Conservation (phyloP, 2,888 invertebrate genomes). For the Amphipoea oculea region DNA sequence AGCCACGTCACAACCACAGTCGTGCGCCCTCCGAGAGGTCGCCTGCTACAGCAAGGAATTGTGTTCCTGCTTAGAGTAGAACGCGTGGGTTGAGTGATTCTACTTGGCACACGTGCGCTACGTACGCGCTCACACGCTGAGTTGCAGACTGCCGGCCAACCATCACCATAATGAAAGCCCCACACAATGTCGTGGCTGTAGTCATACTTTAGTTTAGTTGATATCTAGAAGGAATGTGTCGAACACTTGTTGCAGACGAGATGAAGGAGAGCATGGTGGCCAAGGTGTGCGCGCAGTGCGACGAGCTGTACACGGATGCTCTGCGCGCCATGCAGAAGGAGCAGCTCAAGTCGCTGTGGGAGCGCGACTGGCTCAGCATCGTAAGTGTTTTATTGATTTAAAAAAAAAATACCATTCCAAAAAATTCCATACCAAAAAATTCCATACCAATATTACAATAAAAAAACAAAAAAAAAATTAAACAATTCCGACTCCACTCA, state of each 20-base stretch:
- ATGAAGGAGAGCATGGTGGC: constrained; percentile 99
- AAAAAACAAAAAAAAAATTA: too few species aligned
- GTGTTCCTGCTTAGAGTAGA: background rate
- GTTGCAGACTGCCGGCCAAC: background rate
- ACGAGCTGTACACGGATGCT: constrained; percentile 98
- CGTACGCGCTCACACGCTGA: background rate
- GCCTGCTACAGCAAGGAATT: background rate
- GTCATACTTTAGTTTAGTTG: constrained; percentile 1
- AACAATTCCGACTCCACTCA: too few species aligned
- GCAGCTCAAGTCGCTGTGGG: constrained; percentile 95
- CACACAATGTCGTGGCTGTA: background rate
- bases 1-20: background rate
- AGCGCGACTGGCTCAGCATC: constrained; percentile 95
- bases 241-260: constrained; percentile 91
- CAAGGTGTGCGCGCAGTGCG: constrained; percentile 97
- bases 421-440: too few species aligned
- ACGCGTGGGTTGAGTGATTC: background rate
- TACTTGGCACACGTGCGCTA: background rate
- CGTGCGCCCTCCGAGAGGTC: background rate
- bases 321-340: constrained; percentile 96
- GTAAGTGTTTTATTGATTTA: constrained; percentile 84
- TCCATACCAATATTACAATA: too few species aligned
- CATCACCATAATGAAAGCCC: background rate
- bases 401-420: too few species aligned
- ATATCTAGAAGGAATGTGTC: background rate